A percentile compares a stretch with the other conserved stretches of the same genome.
Conservation (phyloP, 2,797 vertebrate species). For the Discoglossus pictus region DNA sequence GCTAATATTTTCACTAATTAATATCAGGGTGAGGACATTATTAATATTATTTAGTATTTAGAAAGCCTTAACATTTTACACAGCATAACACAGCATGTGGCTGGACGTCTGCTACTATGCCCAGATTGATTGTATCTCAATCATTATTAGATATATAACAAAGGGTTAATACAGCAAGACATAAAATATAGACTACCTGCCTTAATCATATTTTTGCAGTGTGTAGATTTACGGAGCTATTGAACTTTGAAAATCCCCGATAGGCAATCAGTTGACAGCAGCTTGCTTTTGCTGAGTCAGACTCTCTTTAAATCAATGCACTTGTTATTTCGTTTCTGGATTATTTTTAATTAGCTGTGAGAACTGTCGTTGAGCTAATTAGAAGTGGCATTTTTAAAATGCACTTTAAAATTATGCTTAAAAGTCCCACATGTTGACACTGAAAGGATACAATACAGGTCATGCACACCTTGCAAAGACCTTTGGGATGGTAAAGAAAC, state of each 20-base stretch:
- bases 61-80: no score
- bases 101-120: neutral
- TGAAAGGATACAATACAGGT: no score
- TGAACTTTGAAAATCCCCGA: constrained; percentile 56
- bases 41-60: no score
- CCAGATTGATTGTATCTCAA: constrained; percentile 19
- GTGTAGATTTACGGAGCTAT: constrained; percentile 58
- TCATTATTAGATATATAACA: constrained; percentile 51
- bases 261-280: constrained; percentile 49
- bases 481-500: no score
- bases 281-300: constrained; percentile 51
- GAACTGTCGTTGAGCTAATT: constrained; percentile 23
- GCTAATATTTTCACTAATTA: no score
- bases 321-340: constrained; percentile 33
- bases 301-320: constrained; percentile 29
- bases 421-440: no score
- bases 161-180: constrained; percentile 40
- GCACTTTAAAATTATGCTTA: constrained; percentile 4
- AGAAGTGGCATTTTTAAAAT: constrained; percentile 23
- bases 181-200: constrained; percentile 52
- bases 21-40: no score
- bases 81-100: no score
- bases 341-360: constrained; percentile 34
- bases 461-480: no score
- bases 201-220: constrained; percentile 48